phyloP scores from a whole-genome alignment of 2,113 vertebrate species.

The Neofelis nebulosa region DNA sequence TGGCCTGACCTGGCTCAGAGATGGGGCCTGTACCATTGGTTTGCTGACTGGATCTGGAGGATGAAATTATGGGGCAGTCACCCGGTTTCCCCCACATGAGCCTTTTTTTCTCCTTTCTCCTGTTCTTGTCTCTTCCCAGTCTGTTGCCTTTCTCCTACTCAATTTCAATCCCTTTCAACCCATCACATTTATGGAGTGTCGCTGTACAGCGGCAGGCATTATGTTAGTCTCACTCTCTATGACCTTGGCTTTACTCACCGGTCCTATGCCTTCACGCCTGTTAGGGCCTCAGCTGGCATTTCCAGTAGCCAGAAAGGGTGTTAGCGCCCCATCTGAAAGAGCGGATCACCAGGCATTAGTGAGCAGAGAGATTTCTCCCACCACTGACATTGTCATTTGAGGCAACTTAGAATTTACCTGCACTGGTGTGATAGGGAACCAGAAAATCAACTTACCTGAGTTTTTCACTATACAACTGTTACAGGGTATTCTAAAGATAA shows the following conservation, averaged over 20 bases:
- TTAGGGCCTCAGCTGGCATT: neutral
- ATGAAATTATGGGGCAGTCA: neutral
- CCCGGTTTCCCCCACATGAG: rapidly evolving
- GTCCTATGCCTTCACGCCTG: neutral
- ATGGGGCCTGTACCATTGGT: neutral
- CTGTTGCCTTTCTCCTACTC: neutral
- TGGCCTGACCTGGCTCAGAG: too few species aligned
- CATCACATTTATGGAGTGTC: neutral
- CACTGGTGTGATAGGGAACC: neutral
- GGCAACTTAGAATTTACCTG: neutral
- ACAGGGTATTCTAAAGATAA: slow-evolving; percentile 17
- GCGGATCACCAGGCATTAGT: neutral
- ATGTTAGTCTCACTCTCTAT: neutral
- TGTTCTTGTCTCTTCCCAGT: neutral
- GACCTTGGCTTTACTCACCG: neutral
- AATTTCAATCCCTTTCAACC: neutral
- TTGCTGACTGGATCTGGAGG: neutral
- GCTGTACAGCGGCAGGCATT: rapidly evolving
- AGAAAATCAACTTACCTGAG: neutral
- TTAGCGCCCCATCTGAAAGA: neutral
- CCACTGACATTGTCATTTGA: neutral
- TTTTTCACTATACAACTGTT: neutral
- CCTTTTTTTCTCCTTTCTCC: neutral
- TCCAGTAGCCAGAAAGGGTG: neutral
- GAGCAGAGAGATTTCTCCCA: neutral